A percentile compares a stretch with the other conserved stretches of the same genome.
Conservation (phyloP, 2,888 invertebrate genomes). For the Bedellia somnulentella region DNA sequence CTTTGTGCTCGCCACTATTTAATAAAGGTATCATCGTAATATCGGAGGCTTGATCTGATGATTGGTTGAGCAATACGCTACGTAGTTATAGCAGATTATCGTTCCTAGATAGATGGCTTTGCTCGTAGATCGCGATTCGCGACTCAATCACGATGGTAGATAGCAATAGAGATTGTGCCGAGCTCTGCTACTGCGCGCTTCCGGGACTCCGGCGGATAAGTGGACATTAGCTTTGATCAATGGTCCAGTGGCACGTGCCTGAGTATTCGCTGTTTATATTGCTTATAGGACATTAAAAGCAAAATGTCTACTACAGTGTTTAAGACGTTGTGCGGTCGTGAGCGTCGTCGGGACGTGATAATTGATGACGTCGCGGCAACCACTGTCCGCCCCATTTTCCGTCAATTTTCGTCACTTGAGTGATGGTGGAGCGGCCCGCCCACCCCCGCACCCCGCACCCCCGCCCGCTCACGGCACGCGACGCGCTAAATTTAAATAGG, state of each 20-base stretch:
- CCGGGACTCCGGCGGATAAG: conserved; percentile 17
- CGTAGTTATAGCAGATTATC: conserved; percentile 53
- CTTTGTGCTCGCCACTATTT: conserved; percentile 33
- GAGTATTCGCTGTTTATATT: background rate
- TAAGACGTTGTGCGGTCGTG: conserved; percentile 28
- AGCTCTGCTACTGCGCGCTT: conserved; percentile 31
- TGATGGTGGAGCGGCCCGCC: conserved; percentile 55
- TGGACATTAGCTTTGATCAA: conserved; percentile 4
- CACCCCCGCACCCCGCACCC: conserved; percentile 18
- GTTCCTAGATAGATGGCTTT: conserved; percentile 28
- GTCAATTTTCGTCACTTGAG: conserved; percentile 62
- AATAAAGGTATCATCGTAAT: conserved; percentile 48
- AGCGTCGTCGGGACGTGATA: conserved; percentile 39
- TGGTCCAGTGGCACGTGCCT: conserved; percentile 3
- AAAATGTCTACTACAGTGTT: background rate
- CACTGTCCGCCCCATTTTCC: conserved; percentile 62
- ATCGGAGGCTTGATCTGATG: conserved; percentile 41
- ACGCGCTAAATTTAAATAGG: conserved; percentile 58
- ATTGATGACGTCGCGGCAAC: conserved; percentile 58
- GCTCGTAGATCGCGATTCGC: conserved; percentile 57
- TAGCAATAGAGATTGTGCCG: conserved; percentile 35
- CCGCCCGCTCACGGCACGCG: conserved; percentile 39
- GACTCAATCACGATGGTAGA: conserved; percentile 47
- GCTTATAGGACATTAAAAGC: background rate
- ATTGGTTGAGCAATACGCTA: conserved; percentile 41